Evolutionary conservation across 37 sponge, comb jelly and placozoan species (phyloP).

Genomic region (Geodia barretti): DNA sequence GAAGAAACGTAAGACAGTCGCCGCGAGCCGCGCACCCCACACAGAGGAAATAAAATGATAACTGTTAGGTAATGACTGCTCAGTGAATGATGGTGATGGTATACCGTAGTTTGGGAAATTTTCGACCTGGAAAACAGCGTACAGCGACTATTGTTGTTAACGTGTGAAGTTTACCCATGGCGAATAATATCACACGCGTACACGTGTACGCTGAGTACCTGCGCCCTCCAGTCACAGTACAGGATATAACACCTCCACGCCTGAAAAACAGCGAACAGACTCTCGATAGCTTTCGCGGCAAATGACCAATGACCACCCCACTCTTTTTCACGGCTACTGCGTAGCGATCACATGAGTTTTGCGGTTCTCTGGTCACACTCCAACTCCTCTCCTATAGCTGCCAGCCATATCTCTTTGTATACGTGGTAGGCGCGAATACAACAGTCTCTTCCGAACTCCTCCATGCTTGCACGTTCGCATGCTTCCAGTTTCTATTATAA

Average conservation of each 20-base stretch:
- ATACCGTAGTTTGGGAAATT: not conserved
- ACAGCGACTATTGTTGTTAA: too few relatives aligned
- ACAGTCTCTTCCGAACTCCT: not conserved
- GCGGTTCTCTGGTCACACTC: slow-evolving; percentile 20
- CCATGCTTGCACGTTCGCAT: not conserved
- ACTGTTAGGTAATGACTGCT: too few relatives aligned
- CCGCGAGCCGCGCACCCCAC: too few relatives aligned
- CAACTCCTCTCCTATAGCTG: slow-evolving; percentile 33
- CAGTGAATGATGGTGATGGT: not conserved
- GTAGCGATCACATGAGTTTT: slow-evolving; percentile 26
- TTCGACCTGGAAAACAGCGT: not conserved
- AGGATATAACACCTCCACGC: slow-evolving; percentile 19
- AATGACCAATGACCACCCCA: slow-evolving; percentile 13
- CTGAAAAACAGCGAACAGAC: slow-evolving; percentile 36
- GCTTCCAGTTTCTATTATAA: too few relatives aligned
- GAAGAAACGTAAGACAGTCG: too few relatives aligned
- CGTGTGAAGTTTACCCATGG: not conserved
- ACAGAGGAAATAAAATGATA: too few relatives aligned
- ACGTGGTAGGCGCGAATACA: slow-evolving; percentile 34
- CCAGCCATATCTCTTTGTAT: slow-evolving; percentile 15
- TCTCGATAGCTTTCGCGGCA: slow-evolving; percentile 12
- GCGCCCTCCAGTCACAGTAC: slow-evolving; percentile 24
- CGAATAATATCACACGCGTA: slow-evolving; percentile 25
- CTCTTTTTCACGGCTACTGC: slow-evolving; percentile 41
- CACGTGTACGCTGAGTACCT: slow-evolving; percentile 25